Evolutionary conservation across 1,140 invertebrate species (phyloP).

Genomic region (Trypoxylus dichotomus): DNA sequence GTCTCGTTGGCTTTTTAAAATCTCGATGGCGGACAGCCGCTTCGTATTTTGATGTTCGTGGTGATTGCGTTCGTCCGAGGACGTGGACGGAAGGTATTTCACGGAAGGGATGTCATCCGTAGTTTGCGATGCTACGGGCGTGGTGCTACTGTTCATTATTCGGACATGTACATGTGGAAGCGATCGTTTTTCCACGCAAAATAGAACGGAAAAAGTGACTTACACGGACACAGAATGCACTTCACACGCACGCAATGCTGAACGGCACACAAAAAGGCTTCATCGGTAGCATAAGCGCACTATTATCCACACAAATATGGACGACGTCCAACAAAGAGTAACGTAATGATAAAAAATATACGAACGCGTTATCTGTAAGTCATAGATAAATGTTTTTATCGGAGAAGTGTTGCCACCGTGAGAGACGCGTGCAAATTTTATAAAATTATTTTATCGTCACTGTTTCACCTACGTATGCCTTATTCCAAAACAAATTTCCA

Average conservation of each 20-base stretch:
- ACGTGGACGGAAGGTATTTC: background rate
- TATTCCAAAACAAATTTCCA: no score
- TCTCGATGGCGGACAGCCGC: constrained; percentile 32
- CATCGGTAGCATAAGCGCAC: background rate
- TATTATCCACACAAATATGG: constrained; percentile 9
- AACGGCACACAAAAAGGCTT: background rate
- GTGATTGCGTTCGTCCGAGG: background rate
- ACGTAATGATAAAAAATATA: constrained; percentile 17
- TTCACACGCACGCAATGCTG: background rate
- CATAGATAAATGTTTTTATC: background rate
- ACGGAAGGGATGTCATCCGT: background rate
- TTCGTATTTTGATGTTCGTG: background rate
- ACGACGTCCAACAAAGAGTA: constrained; percentile 11
- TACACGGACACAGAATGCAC: background rate
- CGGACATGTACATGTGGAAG: background rate
- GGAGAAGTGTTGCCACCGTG: constrained; percentile 1
- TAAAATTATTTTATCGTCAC: background rate
- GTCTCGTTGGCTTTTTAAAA: constrained; percentile 45
- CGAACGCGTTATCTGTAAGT: constrained; percentile 4
- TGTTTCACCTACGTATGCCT: no score
- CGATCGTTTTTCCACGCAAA: constrained; percentile 2
- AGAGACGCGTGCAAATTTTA: background rate
- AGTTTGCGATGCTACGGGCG: constrained; percentile 4
- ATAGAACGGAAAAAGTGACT: background rate
- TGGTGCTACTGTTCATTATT: constrained; percentile 24